Conservation (phyloP, 2,888 invertebrate species). For the Fragum sueziense region DNA sequence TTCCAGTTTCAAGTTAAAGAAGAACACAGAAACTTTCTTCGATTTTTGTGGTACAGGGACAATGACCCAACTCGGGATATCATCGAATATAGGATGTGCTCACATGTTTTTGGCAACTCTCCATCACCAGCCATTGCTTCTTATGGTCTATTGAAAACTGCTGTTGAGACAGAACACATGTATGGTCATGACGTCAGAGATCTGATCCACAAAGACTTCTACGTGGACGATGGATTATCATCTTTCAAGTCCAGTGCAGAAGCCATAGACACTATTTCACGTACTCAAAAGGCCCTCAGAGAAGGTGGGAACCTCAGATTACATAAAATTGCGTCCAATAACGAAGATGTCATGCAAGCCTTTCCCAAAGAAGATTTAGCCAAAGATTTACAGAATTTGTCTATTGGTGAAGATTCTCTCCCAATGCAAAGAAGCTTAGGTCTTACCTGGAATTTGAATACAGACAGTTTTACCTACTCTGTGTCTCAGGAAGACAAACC, state of each 20-base stretch:
- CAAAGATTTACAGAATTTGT: slow-evolving; percentile 50
- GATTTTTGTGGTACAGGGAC: slow-evolving; percentile 56
- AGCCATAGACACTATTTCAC: slow-evolving; percentile 43
- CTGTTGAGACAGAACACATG: neutral
- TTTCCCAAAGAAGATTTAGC: slow-evolving; percentile 42
- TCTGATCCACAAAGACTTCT: slow-evolving; percentile 52
- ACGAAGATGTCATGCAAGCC: neutral
- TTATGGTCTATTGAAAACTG: slow-evolving; percentile 24
- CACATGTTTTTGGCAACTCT: slow-evolving; percentile 30
- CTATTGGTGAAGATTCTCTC: slow-evolving; percentile 39
- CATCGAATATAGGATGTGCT: slow-evolving; percentile 45
- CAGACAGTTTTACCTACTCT: neutral
- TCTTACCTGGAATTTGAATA: slow-evolving; percentile 49
- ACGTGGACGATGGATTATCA: slow-evolving; percentile 62
- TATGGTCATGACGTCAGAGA: slow-evolving; percentile 28
- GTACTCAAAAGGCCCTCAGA: slow-evolving; percentile 46
- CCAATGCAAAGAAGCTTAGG: slow-evolving; percentile 45
- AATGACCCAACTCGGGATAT: slow-evolving; percentile 32
- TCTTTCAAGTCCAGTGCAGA: slow-evolving; percentile 33
- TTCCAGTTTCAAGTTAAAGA: slow-evolving; percentile 41
- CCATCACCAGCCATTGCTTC: slow-evolving; percentile 56
- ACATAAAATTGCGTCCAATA: slow-evolving; percentile 19
- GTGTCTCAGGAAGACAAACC: neutral
- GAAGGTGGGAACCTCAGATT: slow-evolving; percentile 15
- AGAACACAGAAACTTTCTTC: slow-evolving; percentile 43